Conservation (phyloP, 1,140 invertebrate species). For the Brachionus asplanchnoidis region DNA sequence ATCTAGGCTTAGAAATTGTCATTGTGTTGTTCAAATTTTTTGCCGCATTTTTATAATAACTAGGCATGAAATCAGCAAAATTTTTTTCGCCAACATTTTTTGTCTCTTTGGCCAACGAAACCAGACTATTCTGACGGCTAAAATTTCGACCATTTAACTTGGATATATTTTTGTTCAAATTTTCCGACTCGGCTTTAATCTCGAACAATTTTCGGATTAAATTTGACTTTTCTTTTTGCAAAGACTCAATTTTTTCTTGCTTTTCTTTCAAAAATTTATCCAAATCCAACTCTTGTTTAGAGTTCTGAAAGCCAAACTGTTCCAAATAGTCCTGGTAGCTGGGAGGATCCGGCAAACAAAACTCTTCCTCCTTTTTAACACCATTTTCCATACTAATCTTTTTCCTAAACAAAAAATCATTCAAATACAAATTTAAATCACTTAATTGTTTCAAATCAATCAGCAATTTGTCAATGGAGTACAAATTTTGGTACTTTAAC, state of each 20-base stretch:
- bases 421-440: constrained; percentile 13
- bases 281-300: constrained; percentile 26
- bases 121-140: background rate
- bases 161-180: constrained; percentile 12
- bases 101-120: background rate
- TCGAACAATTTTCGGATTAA: constrained; percentile 36
- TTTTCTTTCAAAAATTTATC: constrained; percentile 30
- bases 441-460: constrained; percentile 29
- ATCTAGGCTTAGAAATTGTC: constrained; percentile 4
- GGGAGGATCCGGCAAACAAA: background rate
- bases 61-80: background rate
- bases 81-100: background rate
- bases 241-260: constrained; percentile 11
- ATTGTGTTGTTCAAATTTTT: background rate
- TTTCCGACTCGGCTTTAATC: constrained; percentile 26
- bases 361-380: background rate
- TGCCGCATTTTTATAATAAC: background rate
- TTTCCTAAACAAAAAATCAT: constrained; percentile 14
- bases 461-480: background rate
- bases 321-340: constrained; percentile 29
- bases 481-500: constrained; percentile 38
- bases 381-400: background rate
- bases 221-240: constrained; percentile 34
- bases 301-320: background rate
- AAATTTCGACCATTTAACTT: background rate